A percentile compares a stretch with the other conserved stretches of the same genome.
Evolutionary conservation across 2,797 vertebrate genomes (phyloP).

Genomic region (Channallabes apus): DNA sequence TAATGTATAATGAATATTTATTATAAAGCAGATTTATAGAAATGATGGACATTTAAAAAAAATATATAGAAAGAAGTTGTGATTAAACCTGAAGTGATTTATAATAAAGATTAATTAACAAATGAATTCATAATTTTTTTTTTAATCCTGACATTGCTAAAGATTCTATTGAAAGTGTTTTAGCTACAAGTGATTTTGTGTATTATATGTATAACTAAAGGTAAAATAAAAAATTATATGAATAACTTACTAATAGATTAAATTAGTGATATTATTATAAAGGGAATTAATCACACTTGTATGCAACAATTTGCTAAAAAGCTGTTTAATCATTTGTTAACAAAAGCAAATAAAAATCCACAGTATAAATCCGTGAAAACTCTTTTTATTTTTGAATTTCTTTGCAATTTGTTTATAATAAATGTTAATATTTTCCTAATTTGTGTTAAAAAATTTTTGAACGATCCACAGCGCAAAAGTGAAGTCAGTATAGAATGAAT

Average conservation of each 20-base stretch:
- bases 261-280: too few relatives aligned
- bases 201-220: background rate
- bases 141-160: background rate
- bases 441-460: background rate
- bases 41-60: background rate
- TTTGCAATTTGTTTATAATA: background rate
- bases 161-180: background rate
- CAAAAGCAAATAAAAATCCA: background rate
- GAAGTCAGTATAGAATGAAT: slow-evolving; percentile 27
- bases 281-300: background rate
- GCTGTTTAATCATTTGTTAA: background rate
- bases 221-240: background rate
- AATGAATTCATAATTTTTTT: background rate
- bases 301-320: background rate
- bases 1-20: background rate
- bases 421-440: background rate
- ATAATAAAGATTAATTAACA: background rate
- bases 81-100: background rate
- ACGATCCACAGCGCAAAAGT: background rate
- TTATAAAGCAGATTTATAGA: background rate
- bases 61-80: background rate
- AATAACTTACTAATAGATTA: background rate
- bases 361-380: background rate
- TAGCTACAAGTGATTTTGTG: background rate
- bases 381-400: too few relatives aligned